Evolutionary conservation across 2,888 invertebrate species (phyloP), one percentile per base, ranked within the genome.

Genomic region (Sesia bembeciformis): DNA sequence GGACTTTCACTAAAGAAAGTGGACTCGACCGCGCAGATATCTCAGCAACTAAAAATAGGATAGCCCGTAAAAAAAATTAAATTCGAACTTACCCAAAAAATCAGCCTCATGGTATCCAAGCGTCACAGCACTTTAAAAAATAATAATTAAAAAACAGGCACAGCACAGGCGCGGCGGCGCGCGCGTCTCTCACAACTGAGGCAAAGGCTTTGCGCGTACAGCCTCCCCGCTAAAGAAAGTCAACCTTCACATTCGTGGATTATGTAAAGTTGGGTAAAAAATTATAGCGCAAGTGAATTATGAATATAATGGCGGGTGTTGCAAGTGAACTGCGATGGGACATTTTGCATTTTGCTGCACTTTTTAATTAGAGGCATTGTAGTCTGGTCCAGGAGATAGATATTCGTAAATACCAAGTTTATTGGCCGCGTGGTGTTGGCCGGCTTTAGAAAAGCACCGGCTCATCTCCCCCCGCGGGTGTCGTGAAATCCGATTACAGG

Each of bases 91-190:
- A 89, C 88, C 88, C 84, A 88, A 84, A 80, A 83, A 72, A 78
- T 72, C 60, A 83, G 82, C 81, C 87, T 80, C 88, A 89, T 89
- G 71, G 76, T 86, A 86, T 85, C 86, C 87, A 76, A 74, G 65
- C 40, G 40, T 53, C 81, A 84, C 83, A 75, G 67, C 83, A 84
- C 84, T 76, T 66, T 61, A 63, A 70, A 70, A 71, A 75, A 70
- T 64, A 23, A 23, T 60, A 66, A 70, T 70, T 64, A 64, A 62
- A 65, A 64, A 67, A 67, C 67, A 66, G 68, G 64, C 86, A 86
- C 86, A 67, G 74, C 87, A 88, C 88, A 68, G 70, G 88, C 88
- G 88, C 88, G 84, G 56, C 56, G 65, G 68, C 67, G 72, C 86
- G 86, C 88, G 84, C 84, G 62, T 70, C 74, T 71, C 68, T 68